A percentile compares a stretch with the other conserved stretches of the same genome.
Conservation (phyloP, 2,113 vertebrate species). For the Paratilapia polleni region DNA sequence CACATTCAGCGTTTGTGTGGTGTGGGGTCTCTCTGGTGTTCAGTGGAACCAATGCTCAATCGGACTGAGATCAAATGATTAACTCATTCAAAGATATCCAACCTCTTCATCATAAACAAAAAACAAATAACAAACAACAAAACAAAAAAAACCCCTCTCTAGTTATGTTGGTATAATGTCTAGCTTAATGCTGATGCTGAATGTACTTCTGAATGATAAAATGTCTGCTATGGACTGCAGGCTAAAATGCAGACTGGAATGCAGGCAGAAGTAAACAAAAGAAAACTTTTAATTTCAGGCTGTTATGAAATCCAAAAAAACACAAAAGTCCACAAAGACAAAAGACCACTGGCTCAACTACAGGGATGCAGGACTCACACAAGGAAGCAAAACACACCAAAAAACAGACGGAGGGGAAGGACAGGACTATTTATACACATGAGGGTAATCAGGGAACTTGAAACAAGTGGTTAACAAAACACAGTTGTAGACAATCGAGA, state of each 20-base stretch:
- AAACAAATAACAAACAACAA: too few relatives aligned
- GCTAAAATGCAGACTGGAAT: too few relatives aligned
- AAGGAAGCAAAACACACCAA: neutral
- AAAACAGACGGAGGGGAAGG: neutral
- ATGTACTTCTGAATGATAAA: neutral
- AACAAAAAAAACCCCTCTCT: too few relatives aligned
- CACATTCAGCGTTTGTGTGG: neutral
- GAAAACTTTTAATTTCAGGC: too few relatives aligned
- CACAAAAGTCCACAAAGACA: too few relatives aligned
- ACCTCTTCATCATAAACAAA: neutral
- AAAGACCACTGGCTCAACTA: too few relatives aligned
- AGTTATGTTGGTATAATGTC: neutral
- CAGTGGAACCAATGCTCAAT: neutral
- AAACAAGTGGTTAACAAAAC: neutral
- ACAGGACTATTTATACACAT: neutral
- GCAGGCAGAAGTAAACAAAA: too few relatives aligned
- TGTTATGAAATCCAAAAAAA: too few relatives aligned
- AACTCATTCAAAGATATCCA: neutral
- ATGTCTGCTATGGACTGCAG: too few relatives aligned
- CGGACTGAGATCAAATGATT: neutral
- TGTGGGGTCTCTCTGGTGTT: neutral
- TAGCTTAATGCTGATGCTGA: neutral
- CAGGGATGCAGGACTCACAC: neutral
- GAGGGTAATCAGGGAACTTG: neutral
- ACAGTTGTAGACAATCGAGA: neutral